Percentiles rank a stretch among this genome's conserved stretches.
phyloP scores from a whole-genome alignment of 2,888 invertebrate genomes.

The Orthonychiurus folsomi region DNA sequence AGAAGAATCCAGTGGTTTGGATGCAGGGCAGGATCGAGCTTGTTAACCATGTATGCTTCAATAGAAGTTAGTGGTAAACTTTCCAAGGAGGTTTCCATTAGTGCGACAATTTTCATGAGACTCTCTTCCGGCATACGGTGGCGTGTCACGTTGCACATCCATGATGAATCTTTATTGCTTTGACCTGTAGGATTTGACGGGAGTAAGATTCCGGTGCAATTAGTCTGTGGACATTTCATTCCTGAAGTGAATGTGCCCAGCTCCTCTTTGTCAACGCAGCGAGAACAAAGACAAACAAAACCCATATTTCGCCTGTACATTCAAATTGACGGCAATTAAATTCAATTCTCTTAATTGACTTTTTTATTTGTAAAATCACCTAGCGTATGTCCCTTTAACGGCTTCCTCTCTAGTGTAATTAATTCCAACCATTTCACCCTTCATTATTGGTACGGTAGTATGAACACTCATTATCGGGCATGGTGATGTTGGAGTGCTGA shows the following conservation, averaged over 20 bases:
- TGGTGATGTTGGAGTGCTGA: background rate
- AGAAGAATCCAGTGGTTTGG: background rate
- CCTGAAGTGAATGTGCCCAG: background rate
- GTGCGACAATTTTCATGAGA: background rate
- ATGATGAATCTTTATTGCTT: background rate
- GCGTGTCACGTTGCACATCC: background rate
- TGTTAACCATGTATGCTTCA: background rate
- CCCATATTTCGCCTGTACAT: background rate
- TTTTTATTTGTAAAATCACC: too few relatives aligned
- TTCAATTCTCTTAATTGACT: too few relatives aligned
- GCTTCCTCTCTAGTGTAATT: background rate
- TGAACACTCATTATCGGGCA: background rate
- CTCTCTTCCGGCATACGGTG: background rate
- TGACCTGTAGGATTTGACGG: background rate
- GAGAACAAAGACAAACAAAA: background rate
- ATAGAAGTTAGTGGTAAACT: background rate
- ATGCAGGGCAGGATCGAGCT: background rate
- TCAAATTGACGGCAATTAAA: too few relatives aligned
- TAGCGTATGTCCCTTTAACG: background rate
- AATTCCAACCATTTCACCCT: background rate
- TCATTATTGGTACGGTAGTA: background rate
- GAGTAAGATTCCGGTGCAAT: background rate
- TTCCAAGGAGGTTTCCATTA: background rate
- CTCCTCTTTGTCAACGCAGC: background rate
- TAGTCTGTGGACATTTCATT: background rate